These are phyloP conservation scores for Garra rufa DNA, from an alignment of 2,113 vertebrate species.

Conservation along the genomic window DNA sequence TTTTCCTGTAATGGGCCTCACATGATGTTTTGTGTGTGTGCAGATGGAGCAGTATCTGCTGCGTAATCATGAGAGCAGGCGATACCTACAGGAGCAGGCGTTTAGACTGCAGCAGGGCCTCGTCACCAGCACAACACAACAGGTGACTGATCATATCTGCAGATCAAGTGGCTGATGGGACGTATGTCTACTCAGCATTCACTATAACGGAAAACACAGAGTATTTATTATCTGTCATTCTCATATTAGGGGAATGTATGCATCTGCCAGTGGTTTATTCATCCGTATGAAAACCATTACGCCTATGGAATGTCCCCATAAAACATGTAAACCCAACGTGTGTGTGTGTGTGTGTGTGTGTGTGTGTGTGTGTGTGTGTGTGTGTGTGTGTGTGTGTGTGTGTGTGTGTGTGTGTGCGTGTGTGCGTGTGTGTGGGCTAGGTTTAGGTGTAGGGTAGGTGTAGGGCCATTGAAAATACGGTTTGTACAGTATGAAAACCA, in stretches of 20 bases:
- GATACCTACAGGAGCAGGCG: constrained; percentile 93
- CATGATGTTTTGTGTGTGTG: constrained; percentile 24
- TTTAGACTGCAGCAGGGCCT: constrained; percentile 98
- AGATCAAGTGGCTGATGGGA: constrained; percentile 62
- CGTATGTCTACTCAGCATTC: background rate
- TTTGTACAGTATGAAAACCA: too few relatives aligned
- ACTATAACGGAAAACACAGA: background rate
- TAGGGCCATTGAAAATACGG: too few relatives aligned
- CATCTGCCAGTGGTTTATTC: background rate
- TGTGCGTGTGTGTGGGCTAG: too few relatives aligned
- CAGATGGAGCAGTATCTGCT: constrained; percentile 97
- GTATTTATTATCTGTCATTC: background rate
- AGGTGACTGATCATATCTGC: constrained; percentile 72
- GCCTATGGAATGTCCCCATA: too few relatives aligned
- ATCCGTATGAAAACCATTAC: too few relatives aligned
- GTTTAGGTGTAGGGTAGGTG: constrained; percentile 4
- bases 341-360: background rate
- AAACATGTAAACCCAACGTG: too few relatives aligned
- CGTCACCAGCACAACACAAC: constrained; percentile 93
- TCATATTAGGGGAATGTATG: background rate
- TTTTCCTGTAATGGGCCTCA: background rate
- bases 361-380: background rate
- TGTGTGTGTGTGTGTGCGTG: too few relatives aligned
- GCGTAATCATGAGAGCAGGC: constrained; percentile 94
- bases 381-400: constrained; percentile 3